Conservation (phyloP, 2,888 invertebrate genomes). For the Diarsia rubi region DNA sequence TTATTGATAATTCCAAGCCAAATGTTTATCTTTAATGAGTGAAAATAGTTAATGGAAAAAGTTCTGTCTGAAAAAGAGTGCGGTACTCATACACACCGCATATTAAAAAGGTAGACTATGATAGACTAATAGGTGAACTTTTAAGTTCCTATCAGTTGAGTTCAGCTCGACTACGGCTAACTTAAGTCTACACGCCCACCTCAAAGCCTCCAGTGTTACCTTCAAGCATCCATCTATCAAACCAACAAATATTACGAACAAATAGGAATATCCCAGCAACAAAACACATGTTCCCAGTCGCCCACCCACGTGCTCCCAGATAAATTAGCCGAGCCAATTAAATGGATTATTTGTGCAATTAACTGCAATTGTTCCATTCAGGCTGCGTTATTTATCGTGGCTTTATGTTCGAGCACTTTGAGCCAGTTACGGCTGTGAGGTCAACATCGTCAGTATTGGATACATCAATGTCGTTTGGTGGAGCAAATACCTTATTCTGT, state of each 20-base stretch:
- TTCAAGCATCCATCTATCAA: slow-evolving; percentile 4
- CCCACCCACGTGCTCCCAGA: slow-evolving; percentile 67
- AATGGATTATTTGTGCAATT: slow-evolving; percentile 79
- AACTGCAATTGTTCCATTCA: slow-evolving; percentile 72
- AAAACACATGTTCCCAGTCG: slow-evolving; percentile 31
- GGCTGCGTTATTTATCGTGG: slow-evolving; percentile 60
- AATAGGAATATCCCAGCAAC: slow-evolving; percentile 27
- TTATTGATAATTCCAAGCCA: not conserved
- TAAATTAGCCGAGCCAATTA: slow-evolving; percentile 74
- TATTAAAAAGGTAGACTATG: not conserved
- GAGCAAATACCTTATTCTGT: not conserved
- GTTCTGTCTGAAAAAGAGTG: not conserved
- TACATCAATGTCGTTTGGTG: slow-evolving; percentile 29
- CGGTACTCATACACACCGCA: not conserved
- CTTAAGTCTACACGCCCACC: not conserved
- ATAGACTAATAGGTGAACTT: not conserved
- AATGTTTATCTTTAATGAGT: not conserved
- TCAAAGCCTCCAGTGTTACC: not conserved
- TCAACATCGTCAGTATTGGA: slow-evolving; percentile 36
- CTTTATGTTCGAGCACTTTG: slow-evolving; percentile 50
- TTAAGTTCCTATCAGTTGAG: not conserved
- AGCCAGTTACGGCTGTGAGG: slow-evolving; percentile 51
- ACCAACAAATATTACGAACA: not conserved
- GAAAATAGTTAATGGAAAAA: too few relatives aligned
- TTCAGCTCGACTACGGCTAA: not conserved